Base-by-base conservation (phyloP, 1,140 invertebrate genomes). In the Eubasilissa regina region DNA sequence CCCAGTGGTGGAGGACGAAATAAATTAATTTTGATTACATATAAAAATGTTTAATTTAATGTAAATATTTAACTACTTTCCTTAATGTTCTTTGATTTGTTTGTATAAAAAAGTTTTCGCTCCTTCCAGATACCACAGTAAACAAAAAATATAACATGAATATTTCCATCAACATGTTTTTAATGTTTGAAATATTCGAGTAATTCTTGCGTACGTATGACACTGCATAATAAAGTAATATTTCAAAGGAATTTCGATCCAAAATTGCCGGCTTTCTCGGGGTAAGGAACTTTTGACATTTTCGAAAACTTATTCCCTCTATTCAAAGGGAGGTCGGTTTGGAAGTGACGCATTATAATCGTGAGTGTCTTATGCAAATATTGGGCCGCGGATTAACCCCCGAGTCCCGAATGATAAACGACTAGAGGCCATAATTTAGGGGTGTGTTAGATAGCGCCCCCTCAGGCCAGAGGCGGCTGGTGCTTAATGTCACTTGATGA, bases 301-400 rank as follows among this genome's bases (percentile, higher is more conserved):
- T n/a, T 64, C 13, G 60, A 21, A 62, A 62, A 62, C 60, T 62
- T 62, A 62, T 62, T 68, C 64, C 64, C 44, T 47, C 64, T 47
- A 62, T 62, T 62, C 60, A 62, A 21, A 43, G 44, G n/a, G 12
- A 13, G n/a, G 44, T 43, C n/a, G 60, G 19, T 35, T 68, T 15
- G 64, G 45, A 68, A 68, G 45, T 68, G 44, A 68, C 35, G 64
- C 64, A 68, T 68, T 68, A 68, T 68, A 68, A 68, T 68, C 64
- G 64, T 68, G 64, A 68, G 64, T 68, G 64, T 68, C 64, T 68
- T 68, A 68, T 68, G 64, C 64, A 17, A 68, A 68, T 68, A 68
- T 68, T 47, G 64, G 64, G 64, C n/a, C 64, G 21, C 44, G 64
- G 45, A 68, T 68, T 68, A 68, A 68, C 64, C 64, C 48, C 44